Conservation (phyloP, 92 coral and sea anemone genomes). For the Zoanthus solanderi region DNA sequence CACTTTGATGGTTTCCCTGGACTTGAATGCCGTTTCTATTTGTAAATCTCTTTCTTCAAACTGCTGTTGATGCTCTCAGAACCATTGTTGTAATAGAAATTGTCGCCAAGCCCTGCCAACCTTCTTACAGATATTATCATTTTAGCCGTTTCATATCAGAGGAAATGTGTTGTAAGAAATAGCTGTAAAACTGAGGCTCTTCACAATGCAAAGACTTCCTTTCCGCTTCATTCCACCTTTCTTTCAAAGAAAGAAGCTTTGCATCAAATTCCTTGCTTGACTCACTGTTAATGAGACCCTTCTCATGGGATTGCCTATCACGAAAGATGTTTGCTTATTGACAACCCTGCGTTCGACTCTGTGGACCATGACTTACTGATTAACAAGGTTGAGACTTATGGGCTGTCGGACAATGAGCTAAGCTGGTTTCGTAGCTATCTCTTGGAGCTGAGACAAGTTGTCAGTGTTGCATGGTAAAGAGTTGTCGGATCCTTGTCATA, state of each 20-base stretch:
- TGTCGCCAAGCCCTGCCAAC: conserved; percentile 65
- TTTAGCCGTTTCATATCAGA: conserved; percentile 56
- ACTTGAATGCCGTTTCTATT: conserved; percentile 31
- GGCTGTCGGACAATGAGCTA: too few relatives aligned
- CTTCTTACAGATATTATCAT: conserved; percentile 58
- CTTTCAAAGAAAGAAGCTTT: conserved; percentile 39
- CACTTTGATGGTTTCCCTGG: conserved; percentile 68
- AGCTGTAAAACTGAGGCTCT: conserved; percentile 39
- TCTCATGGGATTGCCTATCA: conserved; percentile 27
- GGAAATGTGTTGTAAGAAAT: conserved; percentile 52
- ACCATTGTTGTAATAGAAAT: conserved; percentile 59
- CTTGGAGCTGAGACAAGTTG: too few relatives aligned
- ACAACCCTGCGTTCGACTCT: too few relatives aligned
- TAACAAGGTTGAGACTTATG: too few relatives aligned
- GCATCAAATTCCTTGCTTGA: conserved; percentile 56
- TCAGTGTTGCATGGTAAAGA: too few relatives aligned
- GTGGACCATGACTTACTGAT: too few relatives aligned
- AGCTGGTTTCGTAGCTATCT: too few relatives aligned
- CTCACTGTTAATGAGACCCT: conserved; percentile 60
- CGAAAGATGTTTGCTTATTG: conserved; percentile 46
- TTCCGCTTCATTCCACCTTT: conserved; percentile 33
- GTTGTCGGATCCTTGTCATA: too few relatives aligned
- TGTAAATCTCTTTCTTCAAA: conserved; percentile 47
- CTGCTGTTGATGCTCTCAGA: conserved; percentile 50
- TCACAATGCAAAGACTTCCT: too few relatives aligned